A percentile compares a stretch with the other conserved stretches of the same genome.
Conservation (phyloP, 2,113 vertebrate genomes). For the Amblyornis subalaris region DNA sequence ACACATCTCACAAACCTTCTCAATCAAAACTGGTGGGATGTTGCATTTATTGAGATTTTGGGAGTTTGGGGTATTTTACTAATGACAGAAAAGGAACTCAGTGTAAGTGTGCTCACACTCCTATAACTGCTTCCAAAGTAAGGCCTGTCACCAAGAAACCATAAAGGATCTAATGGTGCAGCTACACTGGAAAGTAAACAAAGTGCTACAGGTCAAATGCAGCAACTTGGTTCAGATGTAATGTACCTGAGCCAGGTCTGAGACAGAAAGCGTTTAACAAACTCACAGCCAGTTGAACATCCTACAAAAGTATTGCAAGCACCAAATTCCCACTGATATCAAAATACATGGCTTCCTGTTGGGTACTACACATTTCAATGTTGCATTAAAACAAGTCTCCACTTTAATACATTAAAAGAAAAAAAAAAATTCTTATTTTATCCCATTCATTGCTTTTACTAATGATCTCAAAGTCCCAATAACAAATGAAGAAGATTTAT, state of each 20-base stretch:
- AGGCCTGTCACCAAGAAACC: slow-evolving; percentile 1
- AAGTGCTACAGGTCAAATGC: slow-evolving; percentile 23
- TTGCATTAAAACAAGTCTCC: neutral
- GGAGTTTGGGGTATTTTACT: neutral
- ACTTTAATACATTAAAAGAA: neutral
- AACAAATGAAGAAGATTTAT: neutral
- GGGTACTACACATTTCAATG: neutral
- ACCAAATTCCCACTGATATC: neutral
- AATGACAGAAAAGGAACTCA: neutral
- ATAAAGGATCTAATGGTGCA: neutral
- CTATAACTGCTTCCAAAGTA: neutral
- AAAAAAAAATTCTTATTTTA: neutral
- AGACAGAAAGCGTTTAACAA: neutral
- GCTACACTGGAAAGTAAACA: neutral
- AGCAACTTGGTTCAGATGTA: neutral
- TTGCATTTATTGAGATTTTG: neutral
- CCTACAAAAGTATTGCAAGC: neutral
- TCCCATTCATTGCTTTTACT: neutral
- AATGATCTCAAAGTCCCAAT: neutral
- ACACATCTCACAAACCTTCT: rapidly evolving
- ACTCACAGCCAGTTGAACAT: neutral
- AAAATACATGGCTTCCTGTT: neutral
- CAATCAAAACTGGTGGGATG: neutral
- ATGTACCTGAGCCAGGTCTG: neutral
- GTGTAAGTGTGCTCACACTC: neutral